Conservation (phyloP, 2,888 invertebrate species). For the Sclerodermus sp. region DNA sequence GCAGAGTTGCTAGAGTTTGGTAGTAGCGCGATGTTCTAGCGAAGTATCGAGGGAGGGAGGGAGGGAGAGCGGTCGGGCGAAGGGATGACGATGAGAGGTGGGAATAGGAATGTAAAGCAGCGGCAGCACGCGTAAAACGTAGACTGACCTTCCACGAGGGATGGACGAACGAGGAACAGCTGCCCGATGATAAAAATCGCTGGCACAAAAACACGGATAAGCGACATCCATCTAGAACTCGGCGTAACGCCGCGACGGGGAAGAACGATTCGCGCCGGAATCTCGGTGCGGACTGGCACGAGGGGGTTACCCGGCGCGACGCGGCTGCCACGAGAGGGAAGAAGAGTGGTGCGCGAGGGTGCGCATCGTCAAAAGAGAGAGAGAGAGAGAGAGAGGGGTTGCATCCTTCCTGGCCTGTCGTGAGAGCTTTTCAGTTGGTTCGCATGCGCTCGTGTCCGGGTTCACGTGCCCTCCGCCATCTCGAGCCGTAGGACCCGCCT, state of each 20-base stretch:
- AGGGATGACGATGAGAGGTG: too few relatives aligned
- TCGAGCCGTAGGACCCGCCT: conserved; percentile 43
- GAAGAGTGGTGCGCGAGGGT: conserved; percentile 8
- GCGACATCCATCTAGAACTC: conserved; percentile 56
- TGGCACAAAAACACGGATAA: conserved; percentile 45
- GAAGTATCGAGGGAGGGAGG: too few relatives aligned
- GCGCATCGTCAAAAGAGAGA: conserved; percentile 9
- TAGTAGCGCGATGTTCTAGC: too few relatives aligned
- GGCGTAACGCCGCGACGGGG: conserved; percentile 44
- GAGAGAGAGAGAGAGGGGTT: conserved; percentile 8
- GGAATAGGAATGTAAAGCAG: too few relatives aligned
- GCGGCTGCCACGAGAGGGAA: conserved; percentile 5
- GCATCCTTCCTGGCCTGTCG: conserved; percentile 32
- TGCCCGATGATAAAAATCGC: conserved; percentile 41
- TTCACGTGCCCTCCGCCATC: conserved; percentile 51
- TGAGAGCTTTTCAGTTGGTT: conserved; percentile 37
- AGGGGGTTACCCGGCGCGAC: conserved; percentile 27
- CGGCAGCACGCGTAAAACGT: too few relatives aligned
- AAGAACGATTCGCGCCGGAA: conserved; percentile 51
- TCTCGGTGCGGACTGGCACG: conserved; percentile 51
- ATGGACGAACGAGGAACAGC: conserved; percentile 32
- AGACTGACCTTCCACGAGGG: conserved; percentile 49
- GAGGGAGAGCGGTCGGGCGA: too few relatives aligned
- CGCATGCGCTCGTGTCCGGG: conserved; percentile 45
- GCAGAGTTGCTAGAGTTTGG: too few relatives aligned